Conservation (phyloP, 2,888 invertebrate genomes). For the Microctonus brassicae region DNA sequence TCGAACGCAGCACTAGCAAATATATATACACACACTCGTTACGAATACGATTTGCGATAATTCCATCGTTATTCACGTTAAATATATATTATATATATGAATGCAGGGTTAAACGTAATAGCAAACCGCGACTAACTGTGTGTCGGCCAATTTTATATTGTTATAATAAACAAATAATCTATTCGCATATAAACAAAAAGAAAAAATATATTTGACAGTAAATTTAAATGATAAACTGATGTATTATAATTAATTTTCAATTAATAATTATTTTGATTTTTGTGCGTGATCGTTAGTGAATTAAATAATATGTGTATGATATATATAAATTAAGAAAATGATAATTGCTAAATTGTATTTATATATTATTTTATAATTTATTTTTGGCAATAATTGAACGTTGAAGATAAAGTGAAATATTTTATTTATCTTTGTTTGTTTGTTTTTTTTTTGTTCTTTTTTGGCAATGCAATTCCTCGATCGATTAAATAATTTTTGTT, state of each 20-base stretch:
- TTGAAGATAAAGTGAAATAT: neutral
- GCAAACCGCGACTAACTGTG: conserved; percentile 20
- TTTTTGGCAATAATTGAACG: neutral
- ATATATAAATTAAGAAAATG: neutral
- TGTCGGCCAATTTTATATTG: conserved; percentile 18
- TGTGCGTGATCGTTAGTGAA: neutral
- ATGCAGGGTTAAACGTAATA: conserved; percentile 7
- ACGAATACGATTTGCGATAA: conserved; percentile 41
- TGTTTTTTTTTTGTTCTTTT: neutral
- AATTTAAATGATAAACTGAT: neutral
- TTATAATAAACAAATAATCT: too few relatives aligned
- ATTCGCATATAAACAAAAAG: neutral
- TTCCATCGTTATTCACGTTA: conserved; percentile 31
- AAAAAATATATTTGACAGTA: neutral
- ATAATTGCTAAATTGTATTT: neutral
- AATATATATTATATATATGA: neutral
- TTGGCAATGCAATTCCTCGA: neutral
- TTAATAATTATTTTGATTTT: too few relatives aligned
- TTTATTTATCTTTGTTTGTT: neutral
- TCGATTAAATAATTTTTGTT: neutral
- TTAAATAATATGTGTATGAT: neutral
- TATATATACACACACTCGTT: too few relatives aligned
- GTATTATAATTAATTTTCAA: too few relatives aligned
- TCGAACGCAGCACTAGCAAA: conserved; percentile 35
- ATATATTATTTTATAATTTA: neutral